Base-by-base conservation (phyloP, 2,888 invertebrate species). In the Pelosia muscerda region DNA sequence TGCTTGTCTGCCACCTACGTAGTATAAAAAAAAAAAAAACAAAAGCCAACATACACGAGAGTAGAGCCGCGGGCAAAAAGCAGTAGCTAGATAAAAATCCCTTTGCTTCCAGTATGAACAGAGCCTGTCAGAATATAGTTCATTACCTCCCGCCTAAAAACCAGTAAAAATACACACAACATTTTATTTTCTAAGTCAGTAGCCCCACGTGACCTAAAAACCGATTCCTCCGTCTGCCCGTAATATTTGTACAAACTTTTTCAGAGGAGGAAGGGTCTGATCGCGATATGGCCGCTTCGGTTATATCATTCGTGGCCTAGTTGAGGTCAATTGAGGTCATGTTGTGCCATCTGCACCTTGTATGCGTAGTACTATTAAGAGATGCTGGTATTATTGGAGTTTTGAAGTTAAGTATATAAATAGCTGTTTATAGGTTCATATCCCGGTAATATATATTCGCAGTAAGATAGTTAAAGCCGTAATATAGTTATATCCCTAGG, bases 261-360 rank as follows among this genome's bases (percentile, higher is more conserved):
- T 55, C 53, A 64, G 42, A n/a, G 53, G 8, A 54, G 56, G 42
- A 60, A 71, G 38, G 66, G 66, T 57, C 65, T 60, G 77, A 76
- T 79, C 77, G 74, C 69, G 68, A 66, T 79, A 69, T 63, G 68
- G 49, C 69, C 71, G 76, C 79, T 74, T 77, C 77, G 68, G 69
- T 63, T 57, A 68, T 62, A 67, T 77, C 59, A 58, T 72, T 69
- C 74, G 71, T 79, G 77, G 74, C 74, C 77, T 67, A 74, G 69
- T 76, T 77, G 53, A 58, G 65, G 65, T 31, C 58, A 59, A 59
- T 59, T 54, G 59, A 34, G 58, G 79, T 69, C 77, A 56, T 63
- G 59, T 31, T 62, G 61, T 79, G 79, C 74, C 77, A 62, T 61
- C 55, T 68, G 38, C 71, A 63, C 56, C 74, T 23, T 55, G 25